These are phyloP conservation scores for Labia minor DNA, from an alignment of 2,888 invertebrate genomes.

Conservation along the genomic window DNA sequence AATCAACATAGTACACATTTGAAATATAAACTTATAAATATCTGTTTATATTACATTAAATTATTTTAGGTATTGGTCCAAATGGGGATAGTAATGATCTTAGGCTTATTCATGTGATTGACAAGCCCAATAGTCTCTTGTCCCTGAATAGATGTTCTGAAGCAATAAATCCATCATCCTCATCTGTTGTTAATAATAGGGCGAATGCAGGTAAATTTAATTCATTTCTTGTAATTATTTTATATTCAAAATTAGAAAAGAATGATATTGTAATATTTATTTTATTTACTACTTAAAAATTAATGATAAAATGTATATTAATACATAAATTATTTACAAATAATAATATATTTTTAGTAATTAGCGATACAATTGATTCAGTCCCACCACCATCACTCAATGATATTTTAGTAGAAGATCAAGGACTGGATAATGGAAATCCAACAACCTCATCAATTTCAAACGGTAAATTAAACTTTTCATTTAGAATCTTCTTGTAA, in stretches of 20 bases:
- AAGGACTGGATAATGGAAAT: neutral
- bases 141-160: neutral
- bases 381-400: neutral
- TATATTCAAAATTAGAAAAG: too few species aligned
- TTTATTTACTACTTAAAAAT: too few species aligned
- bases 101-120: slow-evolving; percentile 25
- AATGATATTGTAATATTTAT: too few species aligned
- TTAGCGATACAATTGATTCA: too few species aligned
- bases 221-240: too few species aligned
- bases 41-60: too few species aligned
- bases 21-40: too few species aligned
- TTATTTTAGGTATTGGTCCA: neutral
- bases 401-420: neutral
- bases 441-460: neutral
- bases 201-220: neutral
- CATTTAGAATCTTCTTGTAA: slow-evolving; percentile 18
- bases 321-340: too few species aligned
- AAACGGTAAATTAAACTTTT: neutral
- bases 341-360: too few species aligned
- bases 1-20: too few species aligned
- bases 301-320: too few species aligned
- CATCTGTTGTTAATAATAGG: neutral
- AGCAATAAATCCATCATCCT: neutral
- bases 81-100: slow-evolving; percentile 17
- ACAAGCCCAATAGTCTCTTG: slow-evolving; percentile 20